Evolutionary conservation across 2,888 invertebrate species (phyloP), one percentile per base, ranked within the genome.

Genomic region (Suillia variegata): DNA sequence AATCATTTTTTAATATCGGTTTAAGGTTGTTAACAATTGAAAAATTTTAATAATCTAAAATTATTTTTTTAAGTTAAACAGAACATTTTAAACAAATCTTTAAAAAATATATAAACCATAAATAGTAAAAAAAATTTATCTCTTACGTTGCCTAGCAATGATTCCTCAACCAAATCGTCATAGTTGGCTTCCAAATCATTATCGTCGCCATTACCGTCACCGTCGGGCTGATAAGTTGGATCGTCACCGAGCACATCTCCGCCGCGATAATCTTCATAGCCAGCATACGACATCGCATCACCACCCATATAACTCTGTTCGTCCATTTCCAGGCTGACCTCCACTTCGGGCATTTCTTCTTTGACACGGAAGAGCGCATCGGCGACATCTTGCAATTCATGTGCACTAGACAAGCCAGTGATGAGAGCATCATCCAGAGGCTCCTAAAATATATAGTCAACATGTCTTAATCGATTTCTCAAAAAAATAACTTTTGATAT

Each of bases 81-180:
- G 34, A 34, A 34, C 1, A 34, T 1, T 1, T 13, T 34, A 34
- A 8, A 8, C 13, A 33, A 13, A 10, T 33, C 8, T 33, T 33
- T 33, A 10, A 33, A 10, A 33, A n/a, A n/a, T n/a, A n/a, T n/a
- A n/a, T n/a, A n/a, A n/a, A 38, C 15, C 10, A n/a, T 38, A 38
- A 38, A 51, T 51, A 33, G n/a, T 15, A 22, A 34, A 31, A 38
- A 42, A 31, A 31, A 20, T 45, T 26, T 22, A 48, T 53, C 42
- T 69, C 71, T 69, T 65, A 76, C 77, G 22, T n/a, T n/a, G n/a
- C 76, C 78, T 45, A 77, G 62, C 18, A 78, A 61, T 1, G 78
- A 74, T 58, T 78, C 78, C 59, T 78, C 78, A 3, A 78, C 78
- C 68, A 77, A 71, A 58, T 78, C 79, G 48, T 78, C 78, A 54